phyloP scores from a whole-genome alignment of 1,140 invertebrate species.

The Heliconius himera region DNA sequence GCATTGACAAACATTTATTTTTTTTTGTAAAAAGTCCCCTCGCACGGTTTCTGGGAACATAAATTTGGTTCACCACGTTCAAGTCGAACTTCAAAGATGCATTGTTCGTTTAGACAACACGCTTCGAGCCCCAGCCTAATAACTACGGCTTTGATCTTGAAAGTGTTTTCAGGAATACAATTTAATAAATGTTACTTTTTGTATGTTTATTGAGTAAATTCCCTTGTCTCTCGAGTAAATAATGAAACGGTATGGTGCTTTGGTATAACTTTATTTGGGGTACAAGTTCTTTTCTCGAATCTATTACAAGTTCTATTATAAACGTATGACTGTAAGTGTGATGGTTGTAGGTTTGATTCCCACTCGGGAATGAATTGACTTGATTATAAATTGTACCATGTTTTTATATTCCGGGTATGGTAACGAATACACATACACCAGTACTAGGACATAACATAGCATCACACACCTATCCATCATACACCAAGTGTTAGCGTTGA shows the following conservation, averaged over 20 bases:
- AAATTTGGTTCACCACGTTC: slow-evolving; percentile 56
- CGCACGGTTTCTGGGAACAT: slow-evolving; percentile 66
- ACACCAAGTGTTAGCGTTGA: no score
- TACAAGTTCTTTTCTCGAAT: neutral
- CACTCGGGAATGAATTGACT: no score
- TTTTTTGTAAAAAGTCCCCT: slow-evolving; percentile 56
- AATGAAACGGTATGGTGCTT: neutral
- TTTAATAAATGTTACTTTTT: slow-evolving; percentile 25
- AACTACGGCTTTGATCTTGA: slow-evolving; percentile 34
- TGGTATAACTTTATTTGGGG: neutral
- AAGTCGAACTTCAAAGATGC: slow-evolving; percentile 38
- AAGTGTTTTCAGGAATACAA: slow-evolving; percentile 33
- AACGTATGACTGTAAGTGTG: no score
- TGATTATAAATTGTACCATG: no score
- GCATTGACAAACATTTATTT: slow-evolving; percentile 51
- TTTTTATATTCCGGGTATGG: no score
- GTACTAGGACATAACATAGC: no score
- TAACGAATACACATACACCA: no score
- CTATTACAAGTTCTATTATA: no score
- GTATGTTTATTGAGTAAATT: slow-evolving; percentile 9
- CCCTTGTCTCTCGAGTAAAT: neutral
- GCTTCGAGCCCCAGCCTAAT: slow-evolving; percentile 28
- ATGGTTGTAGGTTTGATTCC: no score
- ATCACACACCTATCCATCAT: no score
- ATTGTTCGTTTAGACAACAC: slow-evolving; percentile 50